phyloP scores from a whole-genome alignment of 2,888 invertebrate genomes.

The Poecilobothrus nobilitatus region DNA sequence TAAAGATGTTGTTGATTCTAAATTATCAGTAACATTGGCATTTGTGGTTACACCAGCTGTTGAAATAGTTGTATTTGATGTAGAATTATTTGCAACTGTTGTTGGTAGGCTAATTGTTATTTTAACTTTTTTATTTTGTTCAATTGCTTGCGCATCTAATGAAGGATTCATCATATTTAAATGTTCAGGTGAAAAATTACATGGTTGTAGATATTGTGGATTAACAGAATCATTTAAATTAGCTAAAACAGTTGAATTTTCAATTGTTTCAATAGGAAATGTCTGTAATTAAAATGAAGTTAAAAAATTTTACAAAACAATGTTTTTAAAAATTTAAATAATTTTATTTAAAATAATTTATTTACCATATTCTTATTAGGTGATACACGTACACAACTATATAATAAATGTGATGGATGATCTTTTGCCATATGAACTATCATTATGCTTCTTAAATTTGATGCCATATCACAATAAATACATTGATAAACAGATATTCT shows the following conservation, averaged over 20 bases:
- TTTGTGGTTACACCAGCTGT: too few relatives aligned
- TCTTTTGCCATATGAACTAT: constrained; percentile 44
- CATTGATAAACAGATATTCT: constrained; percentile 46
- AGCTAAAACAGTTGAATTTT: constrained; percentile 19
- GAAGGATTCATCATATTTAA: constrained; percentile 18
- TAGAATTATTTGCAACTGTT: too few relatives aligned
- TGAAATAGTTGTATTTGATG: too few relatives aligned
- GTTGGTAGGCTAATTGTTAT: too few relatives aligned
- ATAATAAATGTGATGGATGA: constrained; percentile 42
- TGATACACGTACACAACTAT: constrained; percentile 34
- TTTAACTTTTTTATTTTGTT: background rate
- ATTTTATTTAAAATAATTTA: too few relatives aligned
- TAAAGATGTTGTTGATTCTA: background rate
- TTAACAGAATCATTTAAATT: constrained; percentile 16
- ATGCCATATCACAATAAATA: constrained; percentile 45
- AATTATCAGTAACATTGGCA: too few relatives aligned
- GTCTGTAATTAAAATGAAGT: background rate
- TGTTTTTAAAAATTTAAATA: background rate
- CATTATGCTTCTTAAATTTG: constrained; percentile 38
- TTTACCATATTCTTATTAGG: constrained; percentile 16
- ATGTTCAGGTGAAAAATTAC: constrained; percentile 15
- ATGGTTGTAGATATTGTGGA: constrained; percentile 9
- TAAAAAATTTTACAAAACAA: too few relatives aligned
- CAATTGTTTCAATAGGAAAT: constrained; percentile 10
- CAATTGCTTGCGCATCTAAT: background rate